Evolutionary conservation across 2,888 invertebrate genomes (phyloP).

Genomic region (Chymomyza procnemis): DNA sequence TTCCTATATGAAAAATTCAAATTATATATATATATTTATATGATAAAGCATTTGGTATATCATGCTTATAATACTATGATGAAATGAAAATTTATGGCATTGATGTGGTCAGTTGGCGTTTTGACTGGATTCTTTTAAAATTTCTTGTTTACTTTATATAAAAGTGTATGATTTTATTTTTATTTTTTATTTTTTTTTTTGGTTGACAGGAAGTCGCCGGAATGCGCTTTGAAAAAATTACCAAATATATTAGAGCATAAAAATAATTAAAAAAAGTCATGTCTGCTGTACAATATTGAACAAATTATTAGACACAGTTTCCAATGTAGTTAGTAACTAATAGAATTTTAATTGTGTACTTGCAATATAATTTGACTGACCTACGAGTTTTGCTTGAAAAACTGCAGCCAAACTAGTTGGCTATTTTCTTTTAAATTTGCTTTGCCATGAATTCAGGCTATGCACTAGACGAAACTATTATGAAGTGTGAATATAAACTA

Average conservation of each 20-base stretch:
- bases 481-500: neutral
- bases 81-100: conserved; percentile 67
- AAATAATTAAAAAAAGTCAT: neutral
- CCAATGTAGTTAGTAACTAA: too few species aligned
- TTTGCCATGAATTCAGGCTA: neutral
- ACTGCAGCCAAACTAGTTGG: neutral
- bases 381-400: too few species aligned
- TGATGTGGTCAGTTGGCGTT: conserved; percentile 59
- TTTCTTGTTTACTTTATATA: conserved; percentile 27
- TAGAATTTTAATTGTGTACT: too few species aligned
- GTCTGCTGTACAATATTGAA: neutral
- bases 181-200: conserved; percentile 15
- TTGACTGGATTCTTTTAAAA: conserved; percentile 31
- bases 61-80: conserved; percentile 43
- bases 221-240: conserved; percentile 49
- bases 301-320: neutral
- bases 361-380: too few species aligned
- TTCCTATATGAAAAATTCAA: conserved; percentile 5
- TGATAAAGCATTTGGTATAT: conserved; percentile 10
- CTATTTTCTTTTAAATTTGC: neutral
- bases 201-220: conserved; percentile 64
- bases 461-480: neutral
- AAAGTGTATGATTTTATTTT: conserved; percentile 22
- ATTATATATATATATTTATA: conserved; percentile 15
- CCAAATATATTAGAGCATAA: conserved; percentile 18